phyloP scores from a whole-genome alignment of 2,888 invertebrate species.

The Drosophila suboccidentalis region DNA sequence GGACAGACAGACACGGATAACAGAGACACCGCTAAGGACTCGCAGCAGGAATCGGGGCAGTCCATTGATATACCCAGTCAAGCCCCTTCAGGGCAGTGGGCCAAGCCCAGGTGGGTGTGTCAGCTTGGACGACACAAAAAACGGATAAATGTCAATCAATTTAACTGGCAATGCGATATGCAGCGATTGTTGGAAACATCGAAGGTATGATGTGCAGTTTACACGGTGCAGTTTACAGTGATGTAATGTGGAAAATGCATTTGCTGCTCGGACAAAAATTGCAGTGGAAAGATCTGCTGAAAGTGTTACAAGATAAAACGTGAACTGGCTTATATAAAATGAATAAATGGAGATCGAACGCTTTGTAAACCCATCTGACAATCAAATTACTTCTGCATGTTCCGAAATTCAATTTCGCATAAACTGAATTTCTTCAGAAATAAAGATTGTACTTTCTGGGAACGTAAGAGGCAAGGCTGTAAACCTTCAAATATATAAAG shows the following conservation, averaged over 20 bases:
- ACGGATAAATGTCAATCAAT: conserved; percentile 74
- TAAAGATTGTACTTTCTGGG: background rate
- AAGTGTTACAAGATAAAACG: conserved; percentile 13
- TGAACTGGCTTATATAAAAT: conserved; percentile 6
- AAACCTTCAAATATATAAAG: too few relatives aligned
- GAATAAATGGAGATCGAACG: background rate
- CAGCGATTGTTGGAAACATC: conserved; percentile 38
- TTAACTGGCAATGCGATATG: conserved; percentile 66
- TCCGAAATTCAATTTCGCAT: background rate
- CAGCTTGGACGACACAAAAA: conserved; percentile 41
- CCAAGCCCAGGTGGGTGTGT: conserved; percentile 20
- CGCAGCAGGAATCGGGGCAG: conserved; percentile 16
- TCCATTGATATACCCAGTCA: conserved; percentile 55
- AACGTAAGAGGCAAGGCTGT: background rate
- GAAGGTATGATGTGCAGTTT: background rate
- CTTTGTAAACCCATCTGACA: background rate
- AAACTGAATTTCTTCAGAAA: background rate
- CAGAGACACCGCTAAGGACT: conserved; percentile 33
- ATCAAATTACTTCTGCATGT: background rate
- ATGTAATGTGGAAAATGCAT: conserved; percentile 12
- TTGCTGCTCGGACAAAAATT: background rate
- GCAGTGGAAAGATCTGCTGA: conserved; percentile 1
- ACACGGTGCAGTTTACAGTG: background rate
- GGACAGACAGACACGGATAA: conserved; percentile 3
- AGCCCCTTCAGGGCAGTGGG: conserved; percentile 14